Base-by-base conservation (phyloP, 30 jellyfish, hydroid and myxozoan genomes). In the Catostylus mosaicus region DNA sequence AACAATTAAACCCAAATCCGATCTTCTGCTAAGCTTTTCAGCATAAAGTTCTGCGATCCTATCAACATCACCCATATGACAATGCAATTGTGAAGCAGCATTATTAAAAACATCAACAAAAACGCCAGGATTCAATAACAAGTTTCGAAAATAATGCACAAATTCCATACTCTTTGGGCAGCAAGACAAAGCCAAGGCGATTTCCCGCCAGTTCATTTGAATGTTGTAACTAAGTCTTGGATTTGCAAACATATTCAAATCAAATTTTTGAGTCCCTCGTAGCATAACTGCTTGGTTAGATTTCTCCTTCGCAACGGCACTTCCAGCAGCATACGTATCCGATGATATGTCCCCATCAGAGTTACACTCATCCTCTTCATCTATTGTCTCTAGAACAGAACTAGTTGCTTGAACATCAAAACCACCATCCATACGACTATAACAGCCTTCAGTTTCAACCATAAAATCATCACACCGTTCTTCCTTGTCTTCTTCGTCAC, bases 81-180 rank as follows among this genome's bases (percentile, higher is more conserved):
- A 60, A 76, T 23, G 24, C 51, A 43, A 43, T 43, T 35, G 54
- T 9, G 59, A 30, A 12, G 60, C 48, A 29, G 22, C 29, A 62
- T 60, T 76, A 59, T 76, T 76, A 19, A 59, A 37, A 76, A 60
- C 88, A 43, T 60, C 88, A 76, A 76, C 78, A 57, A 76, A 76
- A 76, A 48, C 88, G 31, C 27, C 88, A 76, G 78, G 88, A 35
- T 50, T 61, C 65, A 76, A 62, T 47, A 76, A 76, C 88, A 62
- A 5, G 78, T 50, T 59, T 59, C 72, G 78, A n/a, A 76, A 30
- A 76, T 76, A 47, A 24, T 47, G 46, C 88, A 60, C 27, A 59
- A 76, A 76, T 33, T 20, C 65, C 31, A 59, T 51, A 37, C 43
- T 50, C 67, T 76, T 43, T 30, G 88, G 78, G 59, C 10, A 76